phyloP scores from a whole-genome alignment of 1,140 invertebrate genomes.

The Magallana gigas region DNA sequence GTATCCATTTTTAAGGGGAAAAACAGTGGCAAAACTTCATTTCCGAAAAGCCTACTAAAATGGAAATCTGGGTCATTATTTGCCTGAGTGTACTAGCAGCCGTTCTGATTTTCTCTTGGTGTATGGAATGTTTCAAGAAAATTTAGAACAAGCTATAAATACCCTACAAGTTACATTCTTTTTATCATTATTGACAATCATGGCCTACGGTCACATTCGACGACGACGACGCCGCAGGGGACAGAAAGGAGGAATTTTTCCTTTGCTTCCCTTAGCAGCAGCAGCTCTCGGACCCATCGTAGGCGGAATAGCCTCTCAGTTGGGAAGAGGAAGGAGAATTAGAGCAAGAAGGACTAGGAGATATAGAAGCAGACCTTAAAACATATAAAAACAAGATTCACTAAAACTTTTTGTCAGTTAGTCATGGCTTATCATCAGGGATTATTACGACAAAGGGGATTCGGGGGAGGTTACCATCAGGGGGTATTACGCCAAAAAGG shows the following conservation, averaged over 20 bases:
- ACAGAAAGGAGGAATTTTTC: no score
- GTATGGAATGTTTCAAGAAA: neutral
- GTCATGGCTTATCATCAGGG: neutral
- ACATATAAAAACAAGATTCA: no score
- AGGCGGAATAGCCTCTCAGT: no score
- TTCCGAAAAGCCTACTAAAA: neutral
- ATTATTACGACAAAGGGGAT: neutral
- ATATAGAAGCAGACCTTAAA: no score
- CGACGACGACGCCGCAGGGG: no score
- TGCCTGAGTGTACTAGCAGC: neutral
- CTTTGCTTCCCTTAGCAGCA: no score
- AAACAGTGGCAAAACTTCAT: neutral
- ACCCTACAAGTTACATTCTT: no score
- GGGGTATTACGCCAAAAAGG: neutral
- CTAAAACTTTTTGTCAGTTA: neutral
- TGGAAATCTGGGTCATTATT: neutral
- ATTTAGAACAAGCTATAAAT: no score
- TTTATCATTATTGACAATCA: no score
- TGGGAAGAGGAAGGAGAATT: neutral
- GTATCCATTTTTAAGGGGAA: neutral
- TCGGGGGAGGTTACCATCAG: neutral
- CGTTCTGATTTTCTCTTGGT: neutral
- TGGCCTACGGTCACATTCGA: no score
- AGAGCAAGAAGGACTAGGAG: no score
- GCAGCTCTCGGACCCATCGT: no score